A percentile compares a stretch with the other conserved stretches of the same genome.
These are phyloP conservation scores for Darevskia nairensis DNA, from an alignment of 2,797 vertebrate species.

Conservation along the genomic window DNA sequence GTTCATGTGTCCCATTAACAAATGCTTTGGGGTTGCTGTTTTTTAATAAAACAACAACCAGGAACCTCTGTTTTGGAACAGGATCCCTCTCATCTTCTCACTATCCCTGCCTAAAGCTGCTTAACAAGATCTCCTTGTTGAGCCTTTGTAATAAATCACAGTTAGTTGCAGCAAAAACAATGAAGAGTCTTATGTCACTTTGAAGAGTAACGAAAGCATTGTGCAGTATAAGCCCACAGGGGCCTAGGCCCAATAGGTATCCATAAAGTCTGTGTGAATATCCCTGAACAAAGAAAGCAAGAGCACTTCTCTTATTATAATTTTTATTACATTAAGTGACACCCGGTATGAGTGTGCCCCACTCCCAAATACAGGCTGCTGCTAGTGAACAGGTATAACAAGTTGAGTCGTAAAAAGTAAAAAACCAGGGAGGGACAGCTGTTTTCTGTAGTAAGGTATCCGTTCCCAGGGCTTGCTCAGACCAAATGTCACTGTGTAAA, in stretches of 20 bases:
- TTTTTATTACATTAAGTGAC: background rate
- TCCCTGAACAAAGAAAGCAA: background rate
- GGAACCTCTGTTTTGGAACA: background rate
- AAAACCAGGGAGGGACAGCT: background rate
- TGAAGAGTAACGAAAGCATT: background rate
- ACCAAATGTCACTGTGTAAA: background rate
- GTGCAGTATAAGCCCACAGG: background rate
- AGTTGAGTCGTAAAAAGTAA: background rate
- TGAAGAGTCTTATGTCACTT: background rate
- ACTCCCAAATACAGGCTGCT: background rate
- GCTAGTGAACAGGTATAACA: background rate
- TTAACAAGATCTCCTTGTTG: background rate
- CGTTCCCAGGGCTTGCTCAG: background rate
- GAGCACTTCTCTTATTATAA: background rate
- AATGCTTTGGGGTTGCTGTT: too few species aligned
- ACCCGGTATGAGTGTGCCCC: background rate
- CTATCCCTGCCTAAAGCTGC: background rate
- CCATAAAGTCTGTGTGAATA: background rate
- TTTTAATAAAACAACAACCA: background rate
- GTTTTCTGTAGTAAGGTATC: background rate
- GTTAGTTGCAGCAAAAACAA: background rate
- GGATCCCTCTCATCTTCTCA: background rate
- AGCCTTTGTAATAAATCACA: background rate
- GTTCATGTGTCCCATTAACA: background rate
- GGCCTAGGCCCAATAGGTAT: background rate